Evolutionary conservation across 1,140 invertebrate species (phyloP).

Genomic region (Scaptodrosophila lebanonensis): DNA sequence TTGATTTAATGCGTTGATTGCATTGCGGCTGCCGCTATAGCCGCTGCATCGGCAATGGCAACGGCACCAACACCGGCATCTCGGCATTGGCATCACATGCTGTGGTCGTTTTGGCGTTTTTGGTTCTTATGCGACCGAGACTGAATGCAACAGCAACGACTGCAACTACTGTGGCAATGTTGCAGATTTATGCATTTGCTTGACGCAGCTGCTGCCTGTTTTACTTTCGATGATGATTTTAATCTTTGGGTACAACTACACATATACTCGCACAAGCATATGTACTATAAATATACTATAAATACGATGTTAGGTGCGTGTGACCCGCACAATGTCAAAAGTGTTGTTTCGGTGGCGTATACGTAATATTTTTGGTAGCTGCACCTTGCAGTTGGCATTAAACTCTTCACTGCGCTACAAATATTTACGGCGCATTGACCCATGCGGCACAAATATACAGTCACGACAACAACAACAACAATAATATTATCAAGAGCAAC

Average conservation of each 20-base stretch:
- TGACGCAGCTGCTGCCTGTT: slow-evolving; percentile 39
- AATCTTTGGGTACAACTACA: slow-evolving; percentile 28
- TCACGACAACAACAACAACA: too few species aligned
- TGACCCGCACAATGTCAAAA: not conserved
- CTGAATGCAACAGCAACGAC: not conserved
- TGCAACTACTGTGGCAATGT: slow-evolving; percentile 32
- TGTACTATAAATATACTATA: too few species aligned
- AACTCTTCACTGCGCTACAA: too few species aligned
- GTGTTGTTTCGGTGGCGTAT: slow-evolving; percentile 35
- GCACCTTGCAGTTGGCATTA: too few species aligned
- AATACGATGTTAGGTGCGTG: too few species aligned
- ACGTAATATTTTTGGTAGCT: slow-evolving; percentile 26
- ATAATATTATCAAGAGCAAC: too few species aligned
- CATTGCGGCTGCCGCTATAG: slow-evolving; percentile 18
- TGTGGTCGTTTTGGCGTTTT: not conserved
- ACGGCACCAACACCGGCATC: too few species aligned
- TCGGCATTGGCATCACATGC: not conserved
- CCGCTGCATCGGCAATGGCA: slow-evolving; percentile 31
- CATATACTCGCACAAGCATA: too few species aligned
- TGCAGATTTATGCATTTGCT: slow-evolving; percentile 38
- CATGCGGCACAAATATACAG: slow-evolving; percentile 16
- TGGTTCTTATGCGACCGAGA: too few species aligned
- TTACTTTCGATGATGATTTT: slow-evolving; percentile 51
- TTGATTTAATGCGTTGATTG: slow-evolving; percentile 73
- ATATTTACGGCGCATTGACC: slow-evolving; percentile 46